phyloP scores from a whole-genome alignment of 2,888 invertebrate genomes.

The Endotricha flammealis region DNA sequence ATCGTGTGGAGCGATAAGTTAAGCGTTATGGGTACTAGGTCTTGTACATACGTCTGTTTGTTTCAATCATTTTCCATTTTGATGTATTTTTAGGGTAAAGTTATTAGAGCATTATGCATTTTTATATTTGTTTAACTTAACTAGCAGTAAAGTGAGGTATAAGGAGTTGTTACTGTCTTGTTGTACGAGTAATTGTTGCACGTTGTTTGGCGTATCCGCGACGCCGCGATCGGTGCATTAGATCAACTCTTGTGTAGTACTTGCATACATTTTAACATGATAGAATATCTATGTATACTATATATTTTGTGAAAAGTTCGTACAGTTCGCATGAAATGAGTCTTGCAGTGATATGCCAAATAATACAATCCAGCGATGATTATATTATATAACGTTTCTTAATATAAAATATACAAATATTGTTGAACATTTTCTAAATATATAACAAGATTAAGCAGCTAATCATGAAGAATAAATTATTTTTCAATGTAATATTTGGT shows the following conservation, averaged over 20 bases:
- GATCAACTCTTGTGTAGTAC: conserved; percentile 15
- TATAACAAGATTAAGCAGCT: conserved; percentile 67
- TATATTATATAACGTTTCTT: conserved; percentile 69
- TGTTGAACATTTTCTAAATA: conserved; percentile 77
- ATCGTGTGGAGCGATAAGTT: conserved; percentile 41
- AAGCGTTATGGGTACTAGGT: conserved; percentile 61
- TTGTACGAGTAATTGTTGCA: conserved; percentile 60
- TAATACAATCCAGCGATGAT: conserved; percentile 70
- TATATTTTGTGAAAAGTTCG: conserved; percentile 55
- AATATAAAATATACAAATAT: conserved; percentile 74
- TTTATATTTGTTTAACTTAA: conserved; percentile 63
- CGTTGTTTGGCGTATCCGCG: conserved; percentile 40
- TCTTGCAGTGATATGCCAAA: conserved; percentile 77
- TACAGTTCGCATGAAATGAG: conserved; percentile 46
- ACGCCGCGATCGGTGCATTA: conserved; percentile 8
- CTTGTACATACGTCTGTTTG: conserved; percentile 64
- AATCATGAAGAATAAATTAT: conserved; percentile 76
- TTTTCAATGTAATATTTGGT: conserved; percentile 66
- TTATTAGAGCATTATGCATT: conserved; percentile 65
- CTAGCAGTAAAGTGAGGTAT: conserved; percentile 46
- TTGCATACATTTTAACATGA: conserved; percentile 10
- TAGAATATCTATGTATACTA: conserved; percentile 29
- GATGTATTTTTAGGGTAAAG: conserved; percentile 69
- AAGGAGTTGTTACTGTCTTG: conserved; percentile 57
- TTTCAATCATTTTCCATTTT: conserved; percentile 70